Conservation (phyloP, 2,113 vertebrate genomes). For the Emydocephalus ijimae region DNA sequence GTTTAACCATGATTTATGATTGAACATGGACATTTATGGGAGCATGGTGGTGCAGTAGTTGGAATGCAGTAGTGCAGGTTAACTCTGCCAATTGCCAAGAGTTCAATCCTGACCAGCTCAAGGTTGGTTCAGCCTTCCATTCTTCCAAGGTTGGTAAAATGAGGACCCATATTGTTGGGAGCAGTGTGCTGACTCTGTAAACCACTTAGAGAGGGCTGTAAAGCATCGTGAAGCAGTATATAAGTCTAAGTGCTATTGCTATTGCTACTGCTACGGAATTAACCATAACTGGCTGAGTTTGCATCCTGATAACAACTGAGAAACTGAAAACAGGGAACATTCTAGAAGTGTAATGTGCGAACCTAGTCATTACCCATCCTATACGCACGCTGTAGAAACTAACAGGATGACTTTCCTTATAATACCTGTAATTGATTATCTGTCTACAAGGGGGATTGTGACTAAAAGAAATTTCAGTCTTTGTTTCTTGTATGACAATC, state of each 20-base stretch:
- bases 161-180: neutral
- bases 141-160: neutral
- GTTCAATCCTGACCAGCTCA: neutral
- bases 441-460: neutral
- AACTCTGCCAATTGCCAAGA: neutral
- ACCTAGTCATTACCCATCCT: neutral
- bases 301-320: neutral
- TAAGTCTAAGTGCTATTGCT: neutral
- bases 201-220: neutral
- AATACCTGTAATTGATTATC: neutral
- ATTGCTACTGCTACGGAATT: neutral
- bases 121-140: neutral
- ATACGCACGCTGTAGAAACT: neutral
- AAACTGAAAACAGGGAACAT: neutral
- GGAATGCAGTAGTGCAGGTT: neutral
- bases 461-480: conserved; percentile 14
- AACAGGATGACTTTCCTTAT: neutral
- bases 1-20: neutral
- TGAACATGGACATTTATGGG: neutral
- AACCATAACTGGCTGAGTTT: neutral
- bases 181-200: neutral
- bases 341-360: neutral
- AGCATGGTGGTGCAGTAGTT: neutral
- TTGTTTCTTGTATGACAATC: conserved; percentile 10
- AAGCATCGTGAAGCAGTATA: neutral